A percentile compares a stretch with the other conserved stretches of the same genome.
These are phyloP conservation scores for Drosophila insularis DNA, from an alignment of 1,140 invertebrate genomes.

Conservation along the genomic window DNA sequence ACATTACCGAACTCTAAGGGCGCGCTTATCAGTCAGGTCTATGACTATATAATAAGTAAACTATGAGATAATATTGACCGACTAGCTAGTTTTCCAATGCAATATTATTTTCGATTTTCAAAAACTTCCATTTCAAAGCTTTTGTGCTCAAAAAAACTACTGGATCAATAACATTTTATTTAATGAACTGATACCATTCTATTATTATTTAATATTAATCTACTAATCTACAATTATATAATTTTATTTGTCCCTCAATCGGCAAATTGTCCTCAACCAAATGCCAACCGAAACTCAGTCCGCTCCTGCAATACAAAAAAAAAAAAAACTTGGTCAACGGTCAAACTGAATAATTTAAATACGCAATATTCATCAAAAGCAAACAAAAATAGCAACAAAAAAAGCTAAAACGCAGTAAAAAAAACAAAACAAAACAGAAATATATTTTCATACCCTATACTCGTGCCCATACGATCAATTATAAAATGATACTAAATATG, in stretches of 20 bases:
- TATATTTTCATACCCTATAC: conserved; percentile 42
- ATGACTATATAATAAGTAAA: background rate
- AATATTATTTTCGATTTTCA: background rate
- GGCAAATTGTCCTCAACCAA: background rate
- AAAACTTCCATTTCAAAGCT: background rate
- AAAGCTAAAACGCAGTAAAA: conserved; percentile 50
- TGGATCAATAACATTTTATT: background rate
- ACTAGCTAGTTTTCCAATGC: background rate
- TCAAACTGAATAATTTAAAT: conserved; percentile 59
- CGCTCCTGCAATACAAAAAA: background rate
- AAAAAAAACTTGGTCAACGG: background rate
- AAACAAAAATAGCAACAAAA: conserved; percentile 20
- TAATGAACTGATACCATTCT: no score
- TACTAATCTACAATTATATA: no score
- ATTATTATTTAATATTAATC: no score
- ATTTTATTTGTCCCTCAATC: no score
- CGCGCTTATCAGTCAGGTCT: background rate
- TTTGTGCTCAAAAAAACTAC: background rate
- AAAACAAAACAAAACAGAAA: conserved; percentile 34
- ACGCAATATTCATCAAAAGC: conserved; percentile 66
- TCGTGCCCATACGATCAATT: background rate
- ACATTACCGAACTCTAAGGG: background rate
- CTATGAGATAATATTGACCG: background rate
- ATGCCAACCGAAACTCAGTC: no score
- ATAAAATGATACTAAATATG: background rate